Base-by-base conservation (phyloP, 1,140 invertebrate genomes). In the Pachyrhynchus sulphureomaculatus region DNA sequence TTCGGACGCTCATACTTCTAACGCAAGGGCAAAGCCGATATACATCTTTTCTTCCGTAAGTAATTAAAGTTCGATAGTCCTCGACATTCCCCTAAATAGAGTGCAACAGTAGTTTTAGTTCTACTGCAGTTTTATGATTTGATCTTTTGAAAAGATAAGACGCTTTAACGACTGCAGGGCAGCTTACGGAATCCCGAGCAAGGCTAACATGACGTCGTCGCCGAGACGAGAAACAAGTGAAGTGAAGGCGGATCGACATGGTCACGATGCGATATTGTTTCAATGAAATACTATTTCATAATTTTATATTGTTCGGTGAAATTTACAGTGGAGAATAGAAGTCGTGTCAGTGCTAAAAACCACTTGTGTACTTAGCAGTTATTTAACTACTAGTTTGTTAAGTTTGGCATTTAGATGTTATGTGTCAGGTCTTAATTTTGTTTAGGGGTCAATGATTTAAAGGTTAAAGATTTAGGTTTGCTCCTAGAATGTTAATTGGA, bases 231-330 rank as follows among this genome's bases (percentile, higher is more conserved):
- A 41, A 53, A 62, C 54, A 62, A 56, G 53, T 57, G 54, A 56
- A 62, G 53, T 51, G 60, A 56, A 62, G 53, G 60, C 53, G 60
- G 42, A 57, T 42, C 53, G 52, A 57, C 39, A 49, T 56, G 53
- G 32, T 51, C 48, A 51, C 48, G 48, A 51, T 51, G 48, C 48
- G 48, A 51, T 51, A 51, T 51, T 39, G 60, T 62, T 54, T 58
- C 60, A 41, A 55, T 57, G 53, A 23, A 37, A 62, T 62, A 56
- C 32, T 36, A 41, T 57, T 62, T 49, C 60, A 57, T 44, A 54
- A 54, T 54, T 54, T 44, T 26, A 37, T 41, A 44, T 54, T 51
- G 48, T 36, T 36, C 33, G 33, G 39, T 42, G 39, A 42, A 42
- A 42, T 42, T 42, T 42, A 17, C 39, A 21, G 34, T 37, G 34